These are phyloP conservation scores for Octodonta nipae DNA, from an alignment of 2,888 invertebrate species.

Conservation along the genomic window DNA sequence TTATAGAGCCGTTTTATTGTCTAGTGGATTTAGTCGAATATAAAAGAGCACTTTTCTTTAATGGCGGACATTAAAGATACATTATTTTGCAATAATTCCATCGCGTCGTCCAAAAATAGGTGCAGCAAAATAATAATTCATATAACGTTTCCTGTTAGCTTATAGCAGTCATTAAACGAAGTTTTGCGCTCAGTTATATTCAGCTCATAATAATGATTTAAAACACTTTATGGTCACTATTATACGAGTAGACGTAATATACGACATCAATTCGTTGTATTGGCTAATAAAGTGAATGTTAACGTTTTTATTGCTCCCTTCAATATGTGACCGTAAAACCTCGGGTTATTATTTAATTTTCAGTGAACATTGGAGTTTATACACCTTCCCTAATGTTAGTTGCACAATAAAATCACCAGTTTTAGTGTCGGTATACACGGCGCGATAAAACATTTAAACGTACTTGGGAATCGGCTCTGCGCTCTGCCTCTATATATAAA, in stretches of 20 bases:
- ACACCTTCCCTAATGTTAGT: slow-evolving; percentile 6
- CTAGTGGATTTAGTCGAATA: too few species aligned
- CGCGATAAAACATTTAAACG: slow-evolving; percentile 9
- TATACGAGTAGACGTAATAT: slow-evolving; percentile 2
- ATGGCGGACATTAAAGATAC: too few species aligned
- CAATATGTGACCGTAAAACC: slow-evolving; percentile 8
- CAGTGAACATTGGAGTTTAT: slow-evolving; percentile 12
- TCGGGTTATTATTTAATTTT: slow-evolving; percentile 11
- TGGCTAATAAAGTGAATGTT: slow-evolving; percentile 6
- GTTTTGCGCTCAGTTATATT: too few species aligned
- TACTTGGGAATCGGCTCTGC: slow-evolving; percentile 10
- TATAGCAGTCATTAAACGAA: too few species aligned
- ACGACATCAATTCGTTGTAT: slow-evolving; percentile 6
- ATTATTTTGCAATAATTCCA: too few species aligned
- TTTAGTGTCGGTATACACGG: slow-evolving; percentile 9
- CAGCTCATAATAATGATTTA: too few species aligned
- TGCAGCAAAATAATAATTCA: too few species aligned
- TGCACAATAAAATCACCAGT: slow-evolving; percentile 10
- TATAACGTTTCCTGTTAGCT: too few species aligned
- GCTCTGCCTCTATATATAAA: slow-evolving; percentile 1
- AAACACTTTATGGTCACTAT: too few species aligned
- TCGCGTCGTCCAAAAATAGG: too few species aligned
- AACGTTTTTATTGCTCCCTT: slow-evolving; percentile 6
- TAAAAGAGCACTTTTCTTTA: too few species aligned
- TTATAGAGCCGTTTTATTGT: too few species aligned